Evolutionary conservation across 2,888 invertebrate genomes (phyloP).

Genomic region (Stramonita haemastoma): DNA sequence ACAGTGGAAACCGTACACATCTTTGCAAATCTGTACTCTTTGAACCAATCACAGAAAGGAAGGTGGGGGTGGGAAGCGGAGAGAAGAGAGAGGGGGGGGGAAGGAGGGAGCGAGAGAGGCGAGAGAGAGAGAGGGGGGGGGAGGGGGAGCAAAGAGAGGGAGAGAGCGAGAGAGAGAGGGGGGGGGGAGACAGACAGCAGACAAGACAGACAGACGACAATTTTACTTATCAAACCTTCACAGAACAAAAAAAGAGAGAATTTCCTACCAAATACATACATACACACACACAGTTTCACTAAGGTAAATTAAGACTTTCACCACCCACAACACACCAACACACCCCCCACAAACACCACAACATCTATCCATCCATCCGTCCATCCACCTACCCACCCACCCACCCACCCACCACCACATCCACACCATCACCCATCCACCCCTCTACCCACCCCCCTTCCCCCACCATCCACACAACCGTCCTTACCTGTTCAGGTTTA

Average conservation of each 20-base stretch:
- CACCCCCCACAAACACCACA: too few species aligned
- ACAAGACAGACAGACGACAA: background rate
- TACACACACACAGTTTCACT: too few species aligned
- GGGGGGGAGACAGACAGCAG: background rate
- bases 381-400: too few species aligned
- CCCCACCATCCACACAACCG: background rate
- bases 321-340: too few species aligned
- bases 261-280: too few species aligned
- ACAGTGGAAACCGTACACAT: too few species aligned
- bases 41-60: too few species aligned
- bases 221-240: background rate
- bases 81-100: conserved; percentile 1
- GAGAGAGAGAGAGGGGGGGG: background rate
- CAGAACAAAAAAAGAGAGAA: background rate
- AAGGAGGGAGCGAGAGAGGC: background rate
- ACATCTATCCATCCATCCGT: background rate
- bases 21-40: too few species aligned
- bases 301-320: too few species aligned
- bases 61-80: background rate
- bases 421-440: background rate
- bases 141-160: background rate
- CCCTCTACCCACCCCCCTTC: background rate
- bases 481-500: conserved; percentile 93
- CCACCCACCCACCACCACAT: background rate
- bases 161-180: conserved; percentile 4